Conservation (phyloP, 2,888 invertebrate species). For the Phorcus lineatus region DNA sequence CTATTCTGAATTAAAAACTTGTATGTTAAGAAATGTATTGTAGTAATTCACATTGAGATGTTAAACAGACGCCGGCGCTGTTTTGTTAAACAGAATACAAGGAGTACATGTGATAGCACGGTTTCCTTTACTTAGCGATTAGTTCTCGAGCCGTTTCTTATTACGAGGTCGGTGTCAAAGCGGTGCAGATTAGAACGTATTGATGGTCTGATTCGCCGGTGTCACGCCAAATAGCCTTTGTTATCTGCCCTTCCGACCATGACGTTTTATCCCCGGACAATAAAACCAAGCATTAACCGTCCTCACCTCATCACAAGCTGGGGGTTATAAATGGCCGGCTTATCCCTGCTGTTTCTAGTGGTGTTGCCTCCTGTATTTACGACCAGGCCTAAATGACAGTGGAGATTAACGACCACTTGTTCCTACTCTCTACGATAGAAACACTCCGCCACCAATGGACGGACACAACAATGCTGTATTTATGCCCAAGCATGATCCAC, state of each 20-base stretch:
- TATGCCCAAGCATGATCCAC: background rate
- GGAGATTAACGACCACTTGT: constrained; percentile 20
- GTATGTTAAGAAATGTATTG: no score
- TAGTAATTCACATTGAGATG: no score
- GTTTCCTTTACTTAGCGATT: background rate
- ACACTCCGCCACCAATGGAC: background rate
- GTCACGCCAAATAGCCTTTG: background rate
- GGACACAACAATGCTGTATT: constrained; percentile 18
- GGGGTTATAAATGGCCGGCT: constrained; percentile 7
- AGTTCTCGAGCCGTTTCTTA: background rate
- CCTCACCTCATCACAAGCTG: background rate
- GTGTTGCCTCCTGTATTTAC: constrained; percentile 1
- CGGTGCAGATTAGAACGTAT: background rate
- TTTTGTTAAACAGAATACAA: background rate
- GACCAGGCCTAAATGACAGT: constrained; percentile 16
- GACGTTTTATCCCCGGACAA: constrained; percentile 3
- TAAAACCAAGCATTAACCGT: background rate
- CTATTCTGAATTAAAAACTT: no score
- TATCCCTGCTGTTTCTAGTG: background rate
- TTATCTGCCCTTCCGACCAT: background rate
- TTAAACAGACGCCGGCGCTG: background rate
- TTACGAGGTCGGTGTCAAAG: background rate
- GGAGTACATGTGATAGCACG: background rate
- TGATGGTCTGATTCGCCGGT: background rate
- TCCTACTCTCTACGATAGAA: background rate